A percentile compares a stretch with the other conserved stretches of the same genome.
Evolutionary conservation across 2,888 invertebrate genomes (phyloP).

Genomic region (Danaus chrysippus): DNA sequence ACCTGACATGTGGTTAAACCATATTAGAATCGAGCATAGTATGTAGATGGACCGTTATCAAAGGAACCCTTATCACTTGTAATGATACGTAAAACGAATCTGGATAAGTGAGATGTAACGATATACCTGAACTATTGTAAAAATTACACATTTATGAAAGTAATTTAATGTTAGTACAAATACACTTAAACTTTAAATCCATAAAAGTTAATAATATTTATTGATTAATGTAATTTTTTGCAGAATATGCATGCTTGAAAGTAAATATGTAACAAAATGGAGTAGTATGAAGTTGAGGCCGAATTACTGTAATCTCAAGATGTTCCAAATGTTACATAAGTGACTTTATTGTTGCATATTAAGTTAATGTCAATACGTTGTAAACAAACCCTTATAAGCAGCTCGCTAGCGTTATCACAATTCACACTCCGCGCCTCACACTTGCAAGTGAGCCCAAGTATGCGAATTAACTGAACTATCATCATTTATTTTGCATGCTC

Average conservation of each 20-base stretch:
- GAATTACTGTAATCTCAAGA: no score
- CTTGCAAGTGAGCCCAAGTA: constrained; percentile 30
- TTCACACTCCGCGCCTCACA: constrained; percentile 36
- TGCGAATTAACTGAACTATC: constrained; percentile 34
- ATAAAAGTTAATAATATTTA: no score
- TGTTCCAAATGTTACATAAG: no score
- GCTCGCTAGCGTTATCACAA: constrained; percentile 30
- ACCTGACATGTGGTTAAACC: background rate
- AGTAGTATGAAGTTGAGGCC: no score
- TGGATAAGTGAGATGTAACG: background rate
- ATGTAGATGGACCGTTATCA: background rate
- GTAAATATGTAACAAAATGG: no score
- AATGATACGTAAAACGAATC: background rate
- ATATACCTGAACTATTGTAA: background rate
- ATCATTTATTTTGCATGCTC: constrained; percentile 25
- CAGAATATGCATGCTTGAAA: no score
- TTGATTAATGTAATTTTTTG: no score
- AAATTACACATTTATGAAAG: background rate
- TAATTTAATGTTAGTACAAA: background rate
- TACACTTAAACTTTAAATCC: no score
- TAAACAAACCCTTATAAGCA: constrained; percentile 24
- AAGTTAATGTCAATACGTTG: constrained; percentile 5
- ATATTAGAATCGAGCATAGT: background rate
- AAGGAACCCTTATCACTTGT: constrained; percentile 5
- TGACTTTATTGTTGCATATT: no score